phyloP scores from a whole-genome alignment of 2,888 invertebrate species.

The Tinea pellionella region DNA sequence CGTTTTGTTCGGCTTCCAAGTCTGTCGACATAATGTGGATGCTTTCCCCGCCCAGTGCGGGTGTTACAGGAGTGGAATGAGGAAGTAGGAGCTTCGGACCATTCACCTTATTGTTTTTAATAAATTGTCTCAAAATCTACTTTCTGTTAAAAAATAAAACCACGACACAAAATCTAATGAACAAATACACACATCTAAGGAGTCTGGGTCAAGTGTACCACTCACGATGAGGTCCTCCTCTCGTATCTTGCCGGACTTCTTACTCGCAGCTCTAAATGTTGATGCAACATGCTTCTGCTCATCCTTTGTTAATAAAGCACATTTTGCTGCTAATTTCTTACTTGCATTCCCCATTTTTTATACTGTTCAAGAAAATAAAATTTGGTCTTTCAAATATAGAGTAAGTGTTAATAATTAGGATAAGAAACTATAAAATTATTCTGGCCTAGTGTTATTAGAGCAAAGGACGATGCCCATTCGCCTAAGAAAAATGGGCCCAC shows the following conservation, averaged over 20 bases:
- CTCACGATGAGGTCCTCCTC: conserved; percentile 77
- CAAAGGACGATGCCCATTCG: too few species aligned
- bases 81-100: too few species aligned
- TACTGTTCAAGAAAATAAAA: background rate
- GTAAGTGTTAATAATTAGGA: too few species aligned
- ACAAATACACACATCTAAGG: conserved; percentile 56
- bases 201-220: conserved; percentile 57
- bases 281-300: conserved; percentile 73
- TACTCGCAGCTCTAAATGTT: conserved; percentile 72
- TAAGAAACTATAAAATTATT: too few species aligned
- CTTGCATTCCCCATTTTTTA: conserved; percentile 71
- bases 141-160: background rate
- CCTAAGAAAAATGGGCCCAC: too few species aligned
- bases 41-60: too few species aligned
- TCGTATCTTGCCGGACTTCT: conserved; percentile 72
- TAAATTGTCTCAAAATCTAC: too few species aligned
- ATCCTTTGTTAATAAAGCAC: conserved; percentile 72
- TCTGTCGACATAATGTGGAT: too few species aligned
- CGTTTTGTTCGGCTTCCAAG: too few species aligned
- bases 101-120: too few species aligned
- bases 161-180: background rate
- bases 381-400: background rate
- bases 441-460: too few species aligned
- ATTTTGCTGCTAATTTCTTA: conserved; percentile 74
- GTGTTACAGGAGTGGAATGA: too few species aligned